Base-by-base conservation (phyloP, 2,888 invertebrate genomes). In the Caenorhabditis angaria region DNA sequence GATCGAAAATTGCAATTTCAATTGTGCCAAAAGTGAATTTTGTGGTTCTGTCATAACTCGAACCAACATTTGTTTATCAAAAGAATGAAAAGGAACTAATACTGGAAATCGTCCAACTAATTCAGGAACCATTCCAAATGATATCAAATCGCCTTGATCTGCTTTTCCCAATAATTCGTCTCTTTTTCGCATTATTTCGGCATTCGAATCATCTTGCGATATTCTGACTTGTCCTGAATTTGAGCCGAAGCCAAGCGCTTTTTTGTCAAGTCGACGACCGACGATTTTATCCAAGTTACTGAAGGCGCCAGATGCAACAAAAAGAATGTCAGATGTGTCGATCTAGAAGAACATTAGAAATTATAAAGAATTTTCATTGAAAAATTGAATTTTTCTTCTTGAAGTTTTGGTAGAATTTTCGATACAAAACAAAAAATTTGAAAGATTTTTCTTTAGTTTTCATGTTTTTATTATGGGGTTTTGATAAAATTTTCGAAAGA, bases 231-330 rank as follows among this genome's bases (percentile, higher is more conserved):
- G 70, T 41, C 82, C 82, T 18, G 78, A 77, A 8, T 76, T 69
- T 20, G 81, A 72, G 10, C 65, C 78, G 56, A 78, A 78, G 61
- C 78, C 78, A 28, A 78, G 65, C 14, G 73, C 69, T 51, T 78
- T 78, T 63, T 84, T 80, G 61, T 86, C 86, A 35, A 93, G 92
- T 72, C 92, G 89, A 48, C 94, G 91, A 80, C 93, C 93, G 77
- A 96, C 93, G 68, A 96, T 91, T 78, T 94, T 91, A 88, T 99
- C 97, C 8, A 99, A 90, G 0, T 97, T 97, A 88, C 95, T 97
- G 88, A 97, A 99, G 0, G 99, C 99, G 6, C 99, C 99, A 81
- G 97, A 97, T 2, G 96, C 97, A 8, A 99, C 95, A 90, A 99
- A 99, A 54, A 99, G 90, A 75, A 99, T 97, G 89, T 99, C 97